Conservation (phyloP, 1,140 invertebrate genomes). For the Penaeus japonicus region DNA sequence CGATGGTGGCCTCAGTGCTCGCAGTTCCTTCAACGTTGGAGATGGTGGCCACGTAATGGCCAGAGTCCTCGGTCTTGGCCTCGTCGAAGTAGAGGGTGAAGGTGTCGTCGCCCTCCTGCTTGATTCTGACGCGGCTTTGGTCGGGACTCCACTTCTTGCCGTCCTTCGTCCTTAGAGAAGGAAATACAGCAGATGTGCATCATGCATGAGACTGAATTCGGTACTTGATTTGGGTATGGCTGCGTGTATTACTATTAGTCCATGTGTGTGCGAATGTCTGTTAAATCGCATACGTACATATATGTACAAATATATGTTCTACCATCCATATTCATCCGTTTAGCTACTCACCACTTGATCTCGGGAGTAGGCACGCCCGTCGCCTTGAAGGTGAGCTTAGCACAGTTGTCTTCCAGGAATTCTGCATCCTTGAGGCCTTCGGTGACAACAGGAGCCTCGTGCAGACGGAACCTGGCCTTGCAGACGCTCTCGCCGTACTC, state of each 20-base stretch:
- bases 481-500: slow-evolving; percentile 53
- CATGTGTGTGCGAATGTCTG: too few species aligned
- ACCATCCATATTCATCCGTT: background rate
- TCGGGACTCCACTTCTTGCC: slow-evolving; percentile 53
- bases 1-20: slow-evolving; percentile 37
- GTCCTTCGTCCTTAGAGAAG: slow-evolving; percentile 50
- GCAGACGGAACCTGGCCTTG: slow-evolving; percentile 45
- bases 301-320: too few species aligned
- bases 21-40: slow-evolving; percentile 52
- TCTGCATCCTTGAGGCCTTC: slow-evolving; percentile 31
- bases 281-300: too few species aligned
- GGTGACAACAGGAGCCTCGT: slow-evolving; percentile 27
- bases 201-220: too few species aligned
- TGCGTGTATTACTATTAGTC: too few species aligned
- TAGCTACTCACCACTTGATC: slow-evolving; percentile 83
- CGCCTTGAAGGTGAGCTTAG: slow-evolving; percentile 82
- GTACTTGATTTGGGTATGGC: too few species aligned
- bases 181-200: background rate
- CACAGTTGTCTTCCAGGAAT: slow-evolving; percentile 61
- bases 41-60: slow-evolving; percentile 48
- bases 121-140: slow-evolving; percentile 34
- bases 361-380: slow-evolving; percentile 87
- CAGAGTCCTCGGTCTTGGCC: slow-evolving; percentile 45
- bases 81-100: slow-evolving; percentile 47
- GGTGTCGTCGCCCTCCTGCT: slow-evolving; percentile 53